These are phyloP conservation scores for Eudemis profundana DNA, from an alignment of 2,888 invertebrate genomes.

Conservation along the genomic window DNA sequence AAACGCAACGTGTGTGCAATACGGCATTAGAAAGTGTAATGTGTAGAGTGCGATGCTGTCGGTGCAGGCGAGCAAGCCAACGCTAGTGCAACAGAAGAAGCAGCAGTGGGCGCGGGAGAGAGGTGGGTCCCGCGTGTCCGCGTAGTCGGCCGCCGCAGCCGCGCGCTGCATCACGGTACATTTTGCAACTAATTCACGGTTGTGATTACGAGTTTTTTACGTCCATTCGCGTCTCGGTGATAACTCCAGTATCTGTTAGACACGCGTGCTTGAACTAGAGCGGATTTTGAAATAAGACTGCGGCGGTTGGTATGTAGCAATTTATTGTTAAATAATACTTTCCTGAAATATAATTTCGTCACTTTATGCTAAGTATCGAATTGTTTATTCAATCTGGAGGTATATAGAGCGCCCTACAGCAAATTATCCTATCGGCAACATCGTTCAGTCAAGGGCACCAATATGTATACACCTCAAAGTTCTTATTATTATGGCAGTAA, in stretches of 20 bases:
- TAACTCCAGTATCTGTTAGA: conserved; percentile 51
- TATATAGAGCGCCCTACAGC: too few species aligned
- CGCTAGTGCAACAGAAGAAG: conserved; percentile 94
- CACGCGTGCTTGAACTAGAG: conserved; percentile 51
- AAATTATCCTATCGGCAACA: too few species aligned
- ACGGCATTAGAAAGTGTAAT: conserved; percentile 83
- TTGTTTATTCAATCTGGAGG: too few species aligned
- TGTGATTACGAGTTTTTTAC: conserved; percentile 56
- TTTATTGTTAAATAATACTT: conserved; percentile 19
- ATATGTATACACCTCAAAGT: too few species aligned
- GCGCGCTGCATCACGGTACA: conserved; percentile 51
- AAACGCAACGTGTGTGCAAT: conserved; percentile 77
- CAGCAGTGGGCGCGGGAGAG: conserved; percentile 97
- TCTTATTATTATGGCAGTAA: too few species aligned
- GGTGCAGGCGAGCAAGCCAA: conserved; percentile 72
- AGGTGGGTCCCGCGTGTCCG: conserved; percentile 85
- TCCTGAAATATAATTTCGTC: not conserved
- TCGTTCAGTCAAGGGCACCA: too few species aligned
- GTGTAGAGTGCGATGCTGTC: conserved; percentile 81
- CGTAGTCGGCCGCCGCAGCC: conserved; percentile 28
- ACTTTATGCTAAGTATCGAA: not conserved
- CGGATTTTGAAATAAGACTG: conserved; percentile 48
- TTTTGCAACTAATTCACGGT: conserved; percentile 66
- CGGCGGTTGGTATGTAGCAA: conserved; percentile 53
- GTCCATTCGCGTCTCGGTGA: conserved; percentile 52